Evolutionary conservation across 2,888 invertebrate species (phyloP), one percentile per base, ranked within the genome.

Genomic region (Cinara cedri): DNA sequence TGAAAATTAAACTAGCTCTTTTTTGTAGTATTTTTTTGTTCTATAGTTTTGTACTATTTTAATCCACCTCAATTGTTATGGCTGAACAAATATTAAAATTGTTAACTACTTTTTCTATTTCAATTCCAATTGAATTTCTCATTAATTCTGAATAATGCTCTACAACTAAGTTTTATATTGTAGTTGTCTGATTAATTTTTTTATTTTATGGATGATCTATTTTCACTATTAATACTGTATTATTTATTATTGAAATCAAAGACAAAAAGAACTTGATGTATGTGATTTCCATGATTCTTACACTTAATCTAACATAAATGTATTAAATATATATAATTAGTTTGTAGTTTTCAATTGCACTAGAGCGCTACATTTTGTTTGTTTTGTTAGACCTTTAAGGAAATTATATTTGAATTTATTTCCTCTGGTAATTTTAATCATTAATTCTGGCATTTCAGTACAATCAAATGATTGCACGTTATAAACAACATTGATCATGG

Each of bases 271-370:
- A 68, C 46, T 78, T 78, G 76, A 75, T 66, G 55, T 65, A 10
- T 19, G 44, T 57, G 46, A 42, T 49, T 70, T 78, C 49, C 49
- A 78, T 68, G 68, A 68, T 78, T 78, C 78, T 78, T 78, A 78
- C 66, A 78, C 78, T 60, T 68, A 55, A 78, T 68, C 57, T 78
- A n/a, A 78, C 8, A 78, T 42, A 51, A 78, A 68, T 78, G 70
- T 49, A 78, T 78, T 78, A 78, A 78, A 78, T 78, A 78, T 78
- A 78, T 78, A 78, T 78, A 78, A 78, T 78, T 78, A 78, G 78
- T 78, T 78, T 78, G 78, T 78, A 78, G 78, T 78, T 78, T 76
- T 78, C 78, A 78, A 78, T 78, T 78, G 78, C 78, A 78, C 78
- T 78, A 78, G 78, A 78, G 78, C 78, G 78, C 78, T 78, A 78